phyloP scores from a whole-genome alignment of 2,888 invertebrate species.

The Cotesia congregata region DNA sequence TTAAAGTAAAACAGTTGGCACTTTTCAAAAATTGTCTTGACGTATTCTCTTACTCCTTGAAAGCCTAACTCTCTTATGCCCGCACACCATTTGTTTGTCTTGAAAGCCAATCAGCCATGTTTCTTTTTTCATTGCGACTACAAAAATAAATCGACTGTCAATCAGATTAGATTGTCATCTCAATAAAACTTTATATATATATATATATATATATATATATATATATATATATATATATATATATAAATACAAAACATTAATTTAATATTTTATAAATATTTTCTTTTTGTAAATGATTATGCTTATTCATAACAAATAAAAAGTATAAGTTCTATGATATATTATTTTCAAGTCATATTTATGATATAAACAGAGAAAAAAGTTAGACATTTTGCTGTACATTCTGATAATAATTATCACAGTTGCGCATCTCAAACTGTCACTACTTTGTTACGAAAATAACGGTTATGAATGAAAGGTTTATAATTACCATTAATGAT shows the following conservation, averaged over 20 bases:
- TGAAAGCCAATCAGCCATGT: constrained; percentile 62
- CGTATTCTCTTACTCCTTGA: constrained; percentile 15
- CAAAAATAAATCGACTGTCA: constrained; percentile 58
- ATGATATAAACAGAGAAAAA: not conserved
- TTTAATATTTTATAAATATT: constrained; percentile 14
- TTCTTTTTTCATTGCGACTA: constrained; percentile 63
- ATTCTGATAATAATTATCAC: no score
- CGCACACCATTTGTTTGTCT: constrained; percentile 59
- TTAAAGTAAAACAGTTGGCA: constrained; percentile 27
- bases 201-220: no score
- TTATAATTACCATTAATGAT: no score
- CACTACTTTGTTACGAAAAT: no score
- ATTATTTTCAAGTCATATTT: not conserved
- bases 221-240: no score
- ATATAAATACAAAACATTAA: not conserved
- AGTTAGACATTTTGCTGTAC: not conserved
- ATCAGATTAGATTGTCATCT: constrained; percentile 6
- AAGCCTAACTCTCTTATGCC: constrained; percentile 34
- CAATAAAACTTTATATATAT: constrained; percentile 8
- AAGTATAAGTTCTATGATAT: not conserved
- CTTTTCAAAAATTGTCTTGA: constrained; percentile 26
- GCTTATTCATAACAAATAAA: not conserved
- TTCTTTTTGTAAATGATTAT: not conserved
- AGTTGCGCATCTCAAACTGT: no score
- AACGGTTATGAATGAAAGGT: no score